Conservation (phyloP, 2,888 invertebrate genomes). For the Apodemia hepburni region DNA sequence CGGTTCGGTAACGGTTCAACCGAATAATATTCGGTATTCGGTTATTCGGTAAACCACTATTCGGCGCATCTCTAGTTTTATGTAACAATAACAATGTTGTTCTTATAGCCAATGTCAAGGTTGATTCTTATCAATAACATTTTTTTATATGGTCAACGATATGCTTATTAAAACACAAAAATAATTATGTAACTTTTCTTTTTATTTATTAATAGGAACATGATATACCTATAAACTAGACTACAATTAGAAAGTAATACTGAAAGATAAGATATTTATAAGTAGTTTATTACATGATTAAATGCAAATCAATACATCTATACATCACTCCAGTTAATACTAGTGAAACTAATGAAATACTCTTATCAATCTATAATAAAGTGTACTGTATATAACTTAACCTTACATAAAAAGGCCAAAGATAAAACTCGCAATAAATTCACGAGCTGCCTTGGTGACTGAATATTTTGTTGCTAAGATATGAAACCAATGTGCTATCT, state of each 20-base stretch:
- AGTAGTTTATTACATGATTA: neutral
- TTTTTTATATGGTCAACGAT: too few species aligned
- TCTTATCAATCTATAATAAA: conserved; percentile 10
- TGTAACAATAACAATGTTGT: too few species aligned
- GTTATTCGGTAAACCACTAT: too few species aligned
- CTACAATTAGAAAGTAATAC: neutral
- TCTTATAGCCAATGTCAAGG: too few species aligned
- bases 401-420: neutral
- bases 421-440: conserved; percentile 3
- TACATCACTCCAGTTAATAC: conserved; percentile 4
- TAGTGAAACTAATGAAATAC: neutral
- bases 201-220: conserved; percentile 9
- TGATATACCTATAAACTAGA: neutral
- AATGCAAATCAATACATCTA: conserved; percentile 9
- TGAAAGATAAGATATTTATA: neutral
- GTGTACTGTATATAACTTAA: neutral
- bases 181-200: neutral
- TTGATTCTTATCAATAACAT: too few species aligned
- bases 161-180: neutral
- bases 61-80: too few species aligned
- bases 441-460: conserved; percentile 9
- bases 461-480: neutral
- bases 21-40: too few species aligned
- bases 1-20: too few species aligned
- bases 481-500: conserved; percentile 1